Base-by-base conservation (phyloP, 2,797 vertebrate genomes). In the Argentina silus region DNA sequence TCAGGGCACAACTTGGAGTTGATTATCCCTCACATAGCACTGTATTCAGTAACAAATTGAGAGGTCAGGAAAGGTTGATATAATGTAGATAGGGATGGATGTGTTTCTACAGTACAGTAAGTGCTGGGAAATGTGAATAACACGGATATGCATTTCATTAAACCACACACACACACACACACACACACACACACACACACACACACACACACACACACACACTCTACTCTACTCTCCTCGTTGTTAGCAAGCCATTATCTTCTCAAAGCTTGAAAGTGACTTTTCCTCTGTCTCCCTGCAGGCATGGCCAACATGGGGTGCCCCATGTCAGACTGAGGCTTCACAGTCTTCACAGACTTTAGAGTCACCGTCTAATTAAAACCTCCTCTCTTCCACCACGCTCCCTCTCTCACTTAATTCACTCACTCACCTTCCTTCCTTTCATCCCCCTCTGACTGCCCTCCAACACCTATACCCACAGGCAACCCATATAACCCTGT, bases 191-290 rank as follows among this genome's bases (percentile, higher is more conserved):
- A 51, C 44, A 19, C n/a, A 61, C 67, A 47, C 42, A 47, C 61
- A 23, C 23, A 43, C 6, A 44, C 6, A 44, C 15, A 75, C 65
- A 76, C 73, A 67, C 80, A 77, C 76, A 71, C 70, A 67, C 27
- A 23, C 48, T 73, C 44, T 55, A 17, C 15, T 8, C 50, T 44
- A 15, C 27, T 57, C 48, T 23, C 7, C 6, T 4, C n/a, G 0
- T 12, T 15, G 65, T 9, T 48, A 67, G 56, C 1, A 69, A 44
- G 56, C 75, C 69, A 84, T 91, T 90, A 89, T 85, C 84, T 89
- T 83, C 83, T 69, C 78, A 78, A 50, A 87, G 88, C 88, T 91
- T 91, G 91, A 92, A 90, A 90, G 90, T 92, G 88, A 92, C 91
- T 93, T 90, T 91, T 17, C 15, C 44, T 68, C 67, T 45, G 63